These are phyloP conservation scores for Muscina levida DNA, from an alignment of 2,888 invertebrate species.

Conservation along the genomic window DNA sequence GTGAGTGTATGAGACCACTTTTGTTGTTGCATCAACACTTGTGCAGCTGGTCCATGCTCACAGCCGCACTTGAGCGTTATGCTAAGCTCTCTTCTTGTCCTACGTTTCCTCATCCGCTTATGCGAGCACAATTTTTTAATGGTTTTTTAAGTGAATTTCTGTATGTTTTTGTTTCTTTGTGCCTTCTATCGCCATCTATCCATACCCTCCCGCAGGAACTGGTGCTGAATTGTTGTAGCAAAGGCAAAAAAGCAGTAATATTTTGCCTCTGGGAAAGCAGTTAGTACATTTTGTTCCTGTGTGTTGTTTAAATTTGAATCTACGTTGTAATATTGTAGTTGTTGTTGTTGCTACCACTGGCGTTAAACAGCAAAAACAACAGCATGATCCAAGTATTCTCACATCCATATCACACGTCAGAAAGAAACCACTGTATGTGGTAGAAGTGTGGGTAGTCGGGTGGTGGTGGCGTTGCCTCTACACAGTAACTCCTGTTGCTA, in stretches of 20 bases:
- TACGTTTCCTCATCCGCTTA: background rate
- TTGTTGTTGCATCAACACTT: slow-evolving; percentile 11
- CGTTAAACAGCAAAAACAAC: slow-evolving; percentile 31
- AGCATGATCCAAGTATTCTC: background rate
- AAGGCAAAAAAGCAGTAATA: slow-evolving; percentile 6
- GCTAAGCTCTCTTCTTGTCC: slow-evolving; percentile 23
- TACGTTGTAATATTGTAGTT: background rate
- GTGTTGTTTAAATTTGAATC: slow-evolving; percentile 38
- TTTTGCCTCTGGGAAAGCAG: slow-evolving; percentile 43
- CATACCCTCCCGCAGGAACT: background rate
- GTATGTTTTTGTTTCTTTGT: background rate
- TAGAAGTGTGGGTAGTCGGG: slow-evolving; percentile 4
- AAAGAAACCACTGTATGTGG: slow-evolving; percentile 49
- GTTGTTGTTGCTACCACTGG: slow-evolving; percentile 16
- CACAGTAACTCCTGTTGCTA: slow-evolving; percentile 17
- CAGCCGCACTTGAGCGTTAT: slow-evolving; percentile 19
- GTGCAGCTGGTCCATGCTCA: slow-evolving; percentile 8
- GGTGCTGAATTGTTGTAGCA: background rate
- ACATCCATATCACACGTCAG: slow-evolving; percentile 36
- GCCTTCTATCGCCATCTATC: background rate
- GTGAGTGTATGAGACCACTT: background rate
- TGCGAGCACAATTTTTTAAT: slow-evolving; percentile 49
- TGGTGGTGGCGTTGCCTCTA: background rate
- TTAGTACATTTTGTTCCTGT: slow-evolving; percentile 45
- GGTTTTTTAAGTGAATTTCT: slow-evolving; percentile 58